A percentile compares a stretch with the other conserved stretches of the same genome.
These are phyloP conservation scores for Triplophysa rosa DNA, from an alignment of 2,113 vertebrate genomes.

Conservation along the genomic window DNA sequence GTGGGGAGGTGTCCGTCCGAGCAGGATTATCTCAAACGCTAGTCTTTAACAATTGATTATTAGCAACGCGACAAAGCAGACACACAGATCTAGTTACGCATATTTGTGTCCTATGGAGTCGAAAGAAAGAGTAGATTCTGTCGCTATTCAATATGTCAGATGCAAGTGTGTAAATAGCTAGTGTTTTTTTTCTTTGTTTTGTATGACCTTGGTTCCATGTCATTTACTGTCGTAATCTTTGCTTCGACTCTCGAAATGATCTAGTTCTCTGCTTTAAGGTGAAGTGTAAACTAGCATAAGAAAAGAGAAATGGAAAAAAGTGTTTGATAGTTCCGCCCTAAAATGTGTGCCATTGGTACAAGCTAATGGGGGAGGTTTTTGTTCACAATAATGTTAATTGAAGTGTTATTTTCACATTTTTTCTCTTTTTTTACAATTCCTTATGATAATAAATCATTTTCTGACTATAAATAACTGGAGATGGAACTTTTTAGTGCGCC, in stretches of 20 bases:
- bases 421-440: no score
- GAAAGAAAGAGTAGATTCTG: background rate
- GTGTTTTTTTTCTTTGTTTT: background rate
- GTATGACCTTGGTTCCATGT: background rate
- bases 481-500: no score
- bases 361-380: no score
- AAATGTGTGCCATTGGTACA: no score
- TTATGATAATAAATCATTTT: no score
- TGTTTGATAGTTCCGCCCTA: no score
- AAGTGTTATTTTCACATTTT: no score
- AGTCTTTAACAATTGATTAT: conserved; percentile 37
- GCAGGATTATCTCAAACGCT: conserved; percentile 59
- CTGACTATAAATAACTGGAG: no score
- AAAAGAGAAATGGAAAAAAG: no score
- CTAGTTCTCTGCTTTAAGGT: background rate
- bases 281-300: background rate
- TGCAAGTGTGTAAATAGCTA: no score
- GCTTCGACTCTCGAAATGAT: background rate
- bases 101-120: background rate
- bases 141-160: no score
- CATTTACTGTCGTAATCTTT: background rate
- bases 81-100: background rate
- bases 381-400: no score
- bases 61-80: conserved; percentile 18
- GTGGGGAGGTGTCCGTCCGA: conserved; percentile 68